Percentiles rank a stretch among this genome's conserved stretches.
phyloP scores from a whole-genome alignment of 2,113 vertebrate genomes.

The Rhodinocichla rosea region DNA sequence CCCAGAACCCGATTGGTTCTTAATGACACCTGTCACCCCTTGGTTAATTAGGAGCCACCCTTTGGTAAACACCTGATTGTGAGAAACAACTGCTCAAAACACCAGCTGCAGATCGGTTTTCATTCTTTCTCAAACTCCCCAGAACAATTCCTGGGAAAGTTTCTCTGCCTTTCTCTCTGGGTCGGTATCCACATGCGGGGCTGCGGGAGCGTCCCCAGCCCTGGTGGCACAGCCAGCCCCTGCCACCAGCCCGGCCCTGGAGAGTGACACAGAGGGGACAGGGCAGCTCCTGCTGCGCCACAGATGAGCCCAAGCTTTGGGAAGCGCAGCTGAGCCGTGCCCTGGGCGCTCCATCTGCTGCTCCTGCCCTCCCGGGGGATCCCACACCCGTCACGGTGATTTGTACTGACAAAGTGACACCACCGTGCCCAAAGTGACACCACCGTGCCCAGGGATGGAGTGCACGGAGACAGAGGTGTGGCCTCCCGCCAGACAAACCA shows the following conservation, averaged over 20 bases:
- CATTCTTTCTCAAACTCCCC: background rate
- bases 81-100: background rate
- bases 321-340: background rate
- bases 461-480: accelerated
- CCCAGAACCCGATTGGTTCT: background rate
- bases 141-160: background rate
- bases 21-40: background rate
- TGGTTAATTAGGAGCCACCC: background rate
- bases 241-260: background rate
- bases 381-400: background rate
- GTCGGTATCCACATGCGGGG: background rate
- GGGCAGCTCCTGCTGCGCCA: background rate
- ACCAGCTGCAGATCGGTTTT: background rate
- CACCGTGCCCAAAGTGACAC: accelerated
- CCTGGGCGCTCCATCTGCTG: background rate
- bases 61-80: background rate
- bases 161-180: background rate
- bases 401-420: accelerated
- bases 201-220: background rate
- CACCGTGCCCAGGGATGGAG: accelerated
- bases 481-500: background rate
- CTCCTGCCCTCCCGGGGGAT: background rate
- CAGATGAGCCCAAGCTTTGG: background rate
- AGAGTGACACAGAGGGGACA: background rate
- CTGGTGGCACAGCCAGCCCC: background rate